Evolutionary conservation across 2,797 vertebrate genomes (phyloP).

Genomic region (Gambelia wislizenii): DNA sequence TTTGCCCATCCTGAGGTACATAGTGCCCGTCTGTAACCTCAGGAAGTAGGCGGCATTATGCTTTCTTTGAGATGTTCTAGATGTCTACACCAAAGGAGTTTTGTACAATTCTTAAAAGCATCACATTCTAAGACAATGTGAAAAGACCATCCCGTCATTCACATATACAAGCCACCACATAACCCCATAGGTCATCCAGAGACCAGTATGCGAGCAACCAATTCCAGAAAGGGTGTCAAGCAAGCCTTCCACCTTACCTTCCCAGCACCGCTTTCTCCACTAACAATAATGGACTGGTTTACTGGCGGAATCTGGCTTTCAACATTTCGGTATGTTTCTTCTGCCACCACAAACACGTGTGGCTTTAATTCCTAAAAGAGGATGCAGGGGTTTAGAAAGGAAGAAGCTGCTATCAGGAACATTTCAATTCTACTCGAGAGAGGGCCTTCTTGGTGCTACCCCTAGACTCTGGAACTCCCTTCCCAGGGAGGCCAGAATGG

Average conservation of each 20-base stretch:
- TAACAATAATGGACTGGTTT: constrained; percentile 95
- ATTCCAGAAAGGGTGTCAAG: too few relatives aligned
- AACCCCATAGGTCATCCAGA: not conserved
- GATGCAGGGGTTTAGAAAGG: constrained; percentile 33
- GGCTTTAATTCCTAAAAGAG: constrained; percentile 85
- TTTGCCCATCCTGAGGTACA: too few relatives aligned
- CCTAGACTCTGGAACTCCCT: too few relatives aligned
- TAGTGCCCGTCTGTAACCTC: too few relatives aligned
- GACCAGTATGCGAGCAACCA: too few relatives aligned
- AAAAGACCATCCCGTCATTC: not conserved
- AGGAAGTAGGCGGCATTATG: too few relatives aligned
- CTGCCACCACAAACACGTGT: constrained; percentile 94
- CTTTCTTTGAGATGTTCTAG: too few relatives aligned
- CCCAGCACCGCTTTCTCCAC: constrained; percentile 96
- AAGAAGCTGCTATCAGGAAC: not conserved
- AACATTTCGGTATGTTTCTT: constrained; percentile 94
- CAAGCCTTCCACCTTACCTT: constrained; percentile 83
- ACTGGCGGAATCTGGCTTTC: constrained; percentile 86
- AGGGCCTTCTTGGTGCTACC: too few relatives aligned
- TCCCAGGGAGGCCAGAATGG: too few relatives aligned
- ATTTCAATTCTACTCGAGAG: not conserved
- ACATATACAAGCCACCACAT: not conserved
- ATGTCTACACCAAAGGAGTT: too few relatives aligned
- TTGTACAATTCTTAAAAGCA: not conserved
- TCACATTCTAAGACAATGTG: not conserved